Conservation (phyloP, 2,113 vertebrate genomes). For the Lichenostomus cassidix region DNA sequence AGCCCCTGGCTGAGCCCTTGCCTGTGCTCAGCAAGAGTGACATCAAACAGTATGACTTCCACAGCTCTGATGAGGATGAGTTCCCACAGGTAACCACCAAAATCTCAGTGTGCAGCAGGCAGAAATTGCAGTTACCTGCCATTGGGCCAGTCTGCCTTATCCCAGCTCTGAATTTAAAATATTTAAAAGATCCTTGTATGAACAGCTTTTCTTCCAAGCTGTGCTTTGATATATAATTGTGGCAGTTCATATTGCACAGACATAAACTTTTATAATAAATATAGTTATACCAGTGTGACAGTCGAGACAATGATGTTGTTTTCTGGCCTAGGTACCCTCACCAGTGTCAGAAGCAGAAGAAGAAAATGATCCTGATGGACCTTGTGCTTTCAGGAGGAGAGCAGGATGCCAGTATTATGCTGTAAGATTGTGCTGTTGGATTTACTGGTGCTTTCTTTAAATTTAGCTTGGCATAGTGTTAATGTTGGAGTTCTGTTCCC, state of each 20-base stretch:
- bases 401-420: conserved; percentile 91
- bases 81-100: conserved; percentile 80
- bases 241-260: not conserved
- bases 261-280: not conserved
- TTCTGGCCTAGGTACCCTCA: conserved; percentile 76
- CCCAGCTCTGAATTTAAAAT: rapidly evolving
- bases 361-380: conserved; percentile 89
- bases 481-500: not conserved
- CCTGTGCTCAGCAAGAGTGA: conserved; percentile 85
- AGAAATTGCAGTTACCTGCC: rapidly evolving
- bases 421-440: conserved; percentile 69
- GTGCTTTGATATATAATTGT: not conserved
- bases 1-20: conserved; percentile 76
- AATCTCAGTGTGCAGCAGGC: rapidly evolving
- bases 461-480: not conserved
- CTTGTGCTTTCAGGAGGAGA: conserved; percentile 89
- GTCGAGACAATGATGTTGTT: not conserved
- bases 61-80: conserved; percentile 93
- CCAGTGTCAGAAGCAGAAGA: conserved; percentile 88
- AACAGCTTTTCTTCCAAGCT: not conserved
- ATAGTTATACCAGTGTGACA: rapidly evolving
- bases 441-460: not conserved
- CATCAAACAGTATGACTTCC: conserved; percentile 95
- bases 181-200: not conserved
- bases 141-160: not conserved